phyloP scores from a whole-genome alignment of 2,113 vertebrate genomes.

The Zapornia atra region DNA sequence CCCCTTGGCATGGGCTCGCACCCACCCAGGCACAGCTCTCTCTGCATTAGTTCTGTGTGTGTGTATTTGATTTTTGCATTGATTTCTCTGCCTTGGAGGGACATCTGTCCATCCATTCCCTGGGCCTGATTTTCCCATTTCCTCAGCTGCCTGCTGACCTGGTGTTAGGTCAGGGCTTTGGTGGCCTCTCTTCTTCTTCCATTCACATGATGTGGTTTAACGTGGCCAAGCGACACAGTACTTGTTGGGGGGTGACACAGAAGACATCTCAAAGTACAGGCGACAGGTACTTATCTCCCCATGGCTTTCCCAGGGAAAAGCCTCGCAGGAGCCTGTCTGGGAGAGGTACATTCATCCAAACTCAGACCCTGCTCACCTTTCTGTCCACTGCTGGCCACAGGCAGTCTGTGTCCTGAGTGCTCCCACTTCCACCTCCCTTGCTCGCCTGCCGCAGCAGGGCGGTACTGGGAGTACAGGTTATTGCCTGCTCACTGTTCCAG shows the following conservation, averaged over 20 bases:
- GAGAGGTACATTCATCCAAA: not conserved
- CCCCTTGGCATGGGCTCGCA: conserved; percentile 7
- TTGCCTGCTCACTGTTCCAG: not conserved
- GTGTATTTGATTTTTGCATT: not conserved
- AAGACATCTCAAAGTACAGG: not conserved
- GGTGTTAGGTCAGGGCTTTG: not conserved
- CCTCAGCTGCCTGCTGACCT: not conserved
- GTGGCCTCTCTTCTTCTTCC: not conserved
- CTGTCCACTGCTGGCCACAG: not conserved
- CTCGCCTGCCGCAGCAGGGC: not conserved
- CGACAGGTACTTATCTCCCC: not conserved
- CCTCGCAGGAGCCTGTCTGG: not conserved
- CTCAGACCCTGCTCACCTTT: not conserved
- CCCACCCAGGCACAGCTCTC: not conserved
- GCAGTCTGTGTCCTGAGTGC: not conserved
- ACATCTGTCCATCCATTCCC: not conserved
- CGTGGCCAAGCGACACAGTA: not conserved
- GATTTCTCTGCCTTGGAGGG: conserved; percentile 7
- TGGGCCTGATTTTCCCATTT: not conserved
- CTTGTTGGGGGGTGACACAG: accelerated
- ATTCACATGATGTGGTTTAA: not conserved
- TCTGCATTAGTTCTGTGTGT: not conserved
- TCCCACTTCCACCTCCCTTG: not conserved
- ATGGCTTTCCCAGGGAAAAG: not conserved
- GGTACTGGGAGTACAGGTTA: not conserved